Evolutionary conservation across 2,113 vertebrate genomes (phyloP).

Genomic region (Zapornia atra): DNA sequence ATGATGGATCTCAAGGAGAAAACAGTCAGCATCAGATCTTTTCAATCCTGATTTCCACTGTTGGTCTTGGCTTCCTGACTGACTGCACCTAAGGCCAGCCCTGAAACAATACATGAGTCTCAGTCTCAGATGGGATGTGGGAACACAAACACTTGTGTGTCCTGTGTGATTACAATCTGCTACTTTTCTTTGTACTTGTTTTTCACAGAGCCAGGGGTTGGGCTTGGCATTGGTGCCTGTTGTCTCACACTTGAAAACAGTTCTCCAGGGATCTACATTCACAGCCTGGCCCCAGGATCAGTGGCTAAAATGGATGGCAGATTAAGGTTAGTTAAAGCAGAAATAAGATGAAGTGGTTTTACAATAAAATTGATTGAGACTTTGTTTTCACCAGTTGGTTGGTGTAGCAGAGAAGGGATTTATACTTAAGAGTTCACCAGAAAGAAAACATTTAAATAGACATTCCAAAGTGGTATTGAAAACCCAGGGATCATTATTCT

Average conservation of each 20-base stretch:
- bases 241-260: slow-evolving; percentile 89
- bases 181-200: background rate
- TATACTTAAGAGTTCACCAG: background rate
- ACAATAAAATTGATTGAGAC: background rate
- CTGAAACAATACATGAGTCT: slow-evolving; percentile 36
- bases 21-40: slow-evolving; percentile 18
- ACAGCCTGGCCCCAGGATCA: slow-evolving; percentile 92
- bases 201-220: slow-evolving; percentile 88
- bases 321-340: slow-evolving; percentile 82
- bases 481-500: background rate
- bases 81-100: slow-evolving; percentile 12
- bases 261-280: slow-evolving; percentile 92
- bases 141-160: slow-evolving; percentile 38
- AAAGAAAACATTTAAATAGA: background rate
- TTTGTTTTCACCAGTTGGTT: background rate
- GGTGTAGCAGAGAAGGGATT: background rate
- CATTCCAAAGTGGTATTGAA: background rate
- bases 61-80: slow-evolving; percentile 39
- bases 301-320: slow-evolving; percentile 95
- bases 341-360: background rate
- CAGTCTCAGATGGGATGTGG: slow-evolving; percentile 17
- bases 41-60: slow-evolving; percentile 22
- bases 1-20: background rate
- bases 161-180: background rate
- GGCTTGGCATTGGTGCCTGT: slow-evolving; percentile 92